Evolutionary conservation across 2,888 invertebrate species (phyloP).

Genomic region (Pycnomerus fuliginosus): DNA sequence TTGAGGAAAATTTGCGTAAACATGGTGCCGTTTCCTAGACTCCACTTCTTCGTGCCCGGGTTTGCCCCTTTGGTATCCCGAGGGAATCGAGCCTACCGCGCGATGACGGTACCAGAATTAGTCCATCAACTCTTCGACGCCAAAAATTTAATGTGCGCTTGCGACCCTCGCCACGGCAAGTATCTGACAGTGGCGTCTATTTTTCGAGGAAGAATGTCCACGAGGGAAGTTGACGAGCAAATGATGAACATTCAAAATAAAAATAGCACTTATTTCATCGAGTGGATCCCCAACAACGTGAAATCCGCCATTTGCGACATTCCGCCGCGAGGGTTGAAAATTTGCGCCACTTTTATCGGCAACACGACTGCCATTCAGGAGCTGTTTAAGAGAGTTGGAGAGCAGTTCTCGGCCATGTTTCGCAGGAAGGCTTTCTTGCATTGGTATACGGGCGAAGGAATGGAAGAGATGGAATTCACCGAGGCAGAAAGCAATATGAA

Average conservation of each 20-base stretch:
- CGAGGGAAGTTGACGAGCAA: constrained; percentile 61
- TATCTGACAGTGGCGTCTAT: constrained; percentile 84
- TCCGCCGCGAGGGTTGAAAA: constrained; percentile 67
- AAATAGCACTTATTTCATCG: constrained; percentile 66
- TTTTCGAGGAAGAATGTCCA: constrained; percentile 71
- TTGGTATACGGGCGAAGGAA: constrained; percentile 74
- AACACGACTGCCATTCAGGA: constrained; percentile 72
- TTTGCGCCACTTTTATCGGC: constrained; percentile 67
- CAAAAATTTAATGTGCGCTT: constrained; percentile 87
- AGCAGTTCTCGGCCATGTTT: constrained; percentile 64
- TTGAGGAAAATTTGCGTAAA: constrained; percentile 64
- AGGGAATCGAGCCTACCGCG: constrained; percentile 67
- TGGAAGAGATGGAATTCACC: constrained; percentile 74
- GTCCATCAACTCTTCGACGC: constrained; percentile 82
- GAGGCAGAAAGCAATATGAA: constrained; percentile 75
- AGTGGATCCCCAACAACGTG: constrained; percentile 70
- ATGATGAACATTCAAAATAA: constrained; percentile 68
- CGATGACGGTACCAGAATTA: constrained; percentile 74
- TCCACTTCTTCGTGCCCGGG: constrained; percentile 66
- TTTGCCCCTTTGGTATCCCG: constrained; percentile 64
- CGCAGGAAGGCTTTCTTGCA: constrained; percentile 74
- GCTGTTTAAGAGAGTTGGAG: constrained; percentile 63
- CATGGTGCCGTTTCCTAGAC: constrained; percentile 66
- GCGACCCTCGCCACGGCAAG: constrained; percentile 76
- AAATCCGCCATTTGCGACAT: constrained; percentile 74